Base-by-base conservation (phyloP, 2,113 vertebrate genomes). In the Pteronura brasiliensis region DNA sequence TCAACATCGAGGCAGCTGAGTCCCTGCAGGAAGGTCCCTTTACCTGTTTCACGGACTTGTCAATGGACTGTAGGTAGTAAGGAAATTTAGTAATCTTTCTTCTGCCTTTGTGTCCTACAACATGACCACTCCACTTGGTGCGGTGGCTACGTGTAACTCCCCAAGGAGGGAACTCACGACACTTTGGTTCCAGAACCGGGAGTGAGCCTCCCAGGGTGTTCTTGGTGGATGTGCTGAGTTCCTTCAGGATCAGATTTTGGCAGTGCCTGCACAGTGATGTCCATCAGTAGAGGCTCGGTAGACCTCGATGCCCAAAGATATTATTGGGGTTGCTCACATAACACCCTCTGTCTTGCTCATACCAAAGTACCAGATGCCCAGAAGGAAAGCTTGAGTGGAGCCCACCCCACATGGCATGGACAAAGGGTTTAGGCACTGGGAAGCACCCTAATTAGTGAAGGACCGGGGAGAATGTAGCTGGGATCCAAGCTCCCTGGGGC, bases 211-310 rank as follows among this genome's bases (percentile, higher is more conserved):
- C 21, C 7, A 3, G 15, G 27, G 21, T 55, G 7, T 1, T 36
- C 10, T 18, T 7, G 0, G 12, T 2, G 27, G 5, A 29, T 7
- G 1, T 1, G 15, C 9, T 39, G 14, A n/a, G 14, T 47, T 27
- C 31, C 1, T 29, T 49, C 31, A 10, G 27, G 12, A 13, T 23
- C 17, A 11, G 10, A 88, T 7, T 59, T 34, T 55, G 23, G 44
- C 29, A 7, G 29, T 6, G 4, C 17, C 2, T 10, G 4, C 4
- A 5, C 44, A 18, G 20, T 1, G 0, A 9, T n/a, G 13, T 7
- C 59, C 63, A 3, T 14, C 18, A 25, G 7, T 52, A 21, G n/a
- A 57, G 42, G 14, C 29, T 59, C 17, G 2, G 3, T 25, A 29
- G 10, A n/a, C 10, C 39, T 20, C 3, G 9, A 12, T 2, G 8